Conservation (phyloP, 2,797 vertebrate genomes). For the Megaceryle alcyon region DNA sequence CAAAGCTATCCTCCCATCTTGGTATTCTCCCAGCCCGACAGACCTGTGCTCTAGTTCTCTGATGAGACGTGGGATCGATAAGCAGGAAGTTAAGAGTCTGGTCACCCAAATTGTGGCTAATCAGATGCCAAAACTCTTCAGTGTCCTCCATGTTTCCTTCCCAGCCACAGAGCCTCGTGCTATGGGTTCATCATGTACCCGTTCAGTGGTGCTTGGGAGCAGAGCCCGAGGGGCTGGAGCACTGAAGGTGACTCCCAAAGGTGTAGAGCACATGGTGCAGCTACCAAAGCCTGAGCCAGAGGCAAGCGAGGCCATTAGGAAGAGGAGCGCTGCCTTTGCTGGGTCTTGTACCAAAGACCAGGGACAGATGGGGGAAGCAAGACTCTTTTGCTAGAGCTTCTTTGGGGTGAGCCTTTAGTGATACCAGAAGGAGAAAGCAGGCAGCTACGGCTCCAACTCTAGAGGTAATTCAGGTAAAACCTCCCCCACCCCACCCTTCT, state of each 20-base stretch:
- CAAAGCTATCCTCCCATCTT: background rate
- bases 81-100: background rate
- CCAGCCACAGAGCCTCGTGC: background rate
- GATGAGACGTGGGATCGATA: rapidly evolving
- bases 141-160: rapidly evolving
- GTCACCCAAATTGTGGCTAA: background rate
- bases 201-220: background rate
- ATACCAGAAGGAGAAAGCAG: background rate
- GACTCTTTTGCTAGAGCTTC: background rate
- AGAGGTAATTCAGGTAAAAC: background rate
- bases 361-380: rapidly evolving
- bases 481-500: background rate
- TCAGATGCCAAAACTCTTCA: background rate
- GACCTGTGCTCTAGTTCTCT: background rate
- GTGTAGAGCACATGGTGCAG: background rate
- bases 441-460: background rate
- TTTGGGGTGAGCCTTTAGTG: background rate
- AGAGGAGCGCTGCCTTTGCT: background rate
- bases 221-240: background rate
- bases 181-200: background rate
- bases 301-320: background rate
- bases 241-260: slow-evolving; percentile 58
- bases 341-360: rapidly evolving
- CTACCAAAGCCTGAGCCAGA: background rate
- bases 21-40: background rate